Evolutionary conservation across 2,113 vertebrate species (phyloP).

Genomic region (Petrocephalus microphthalmus): DNA sequence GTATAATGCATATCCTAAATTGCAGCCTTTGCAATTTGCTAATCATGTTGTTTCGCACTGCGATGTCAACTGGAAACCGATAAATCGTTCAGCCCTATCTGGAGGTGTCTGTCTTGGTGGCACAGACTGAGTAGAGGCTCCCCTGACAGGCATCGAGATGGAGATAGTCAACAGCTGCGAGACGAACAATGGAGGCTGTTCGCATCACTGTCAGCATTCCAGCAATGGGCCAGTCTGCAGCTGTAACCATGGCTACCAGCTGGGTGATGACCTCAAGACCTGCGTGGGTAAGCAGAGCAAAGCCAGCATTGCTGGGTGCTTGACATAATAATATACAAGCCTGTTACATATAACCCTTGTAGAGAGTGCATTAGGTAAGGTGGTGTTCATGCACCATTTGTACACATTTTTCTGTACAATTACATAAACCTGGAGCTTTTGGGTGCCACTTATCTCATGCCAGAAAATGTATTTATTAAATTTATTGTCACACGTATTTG

Average conservation of each 20-base stretch:
- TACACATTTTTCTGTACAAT: too few species aligned
- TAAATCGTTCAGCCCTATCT: background rate
- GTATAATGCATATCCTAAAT: too few species aligned
- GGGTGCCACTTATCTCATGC: background rate
- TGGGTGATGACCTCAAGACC: conserved; percentile 74
- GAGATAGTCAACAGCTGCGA: conserved; percentile 95
- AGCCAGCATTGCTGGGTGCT: background rate
- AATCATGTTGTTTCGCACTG: too few species aligned
- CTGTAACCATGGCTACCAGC: conserved; percentile 73
- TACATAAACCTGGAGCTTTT: background rate
- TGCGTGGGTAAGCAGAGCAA: conserved; percentile 70
- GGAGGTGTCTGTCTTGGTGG: background rate
- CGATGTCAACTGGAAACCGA: too few species aligned
- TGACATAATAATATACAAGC: background rate
- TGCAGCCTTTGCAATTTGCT: too few species aligned
- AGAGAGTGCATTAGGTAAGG: background rate
- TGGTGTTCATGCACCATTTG: background rate
- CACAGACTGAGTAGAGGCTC: background rate
- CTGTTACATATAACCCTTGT: background rate
- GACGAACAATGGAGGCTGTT: conserved; percentile 76
- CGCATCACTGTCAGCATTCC: conserved; percentile 78
- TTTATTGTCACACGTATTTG: background rate
- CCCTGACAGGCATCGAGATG: conserved; percentile 82
- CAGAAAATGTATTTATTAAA: too few species aligned
- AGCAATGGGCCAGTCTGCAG: conserved; percentile 71